Evolutionary conservation across 2,888 invertebrate genomes (phyloP), one percentile per base, ranked within the genome.

Genomic region (Pheosia tremula): DNA sequence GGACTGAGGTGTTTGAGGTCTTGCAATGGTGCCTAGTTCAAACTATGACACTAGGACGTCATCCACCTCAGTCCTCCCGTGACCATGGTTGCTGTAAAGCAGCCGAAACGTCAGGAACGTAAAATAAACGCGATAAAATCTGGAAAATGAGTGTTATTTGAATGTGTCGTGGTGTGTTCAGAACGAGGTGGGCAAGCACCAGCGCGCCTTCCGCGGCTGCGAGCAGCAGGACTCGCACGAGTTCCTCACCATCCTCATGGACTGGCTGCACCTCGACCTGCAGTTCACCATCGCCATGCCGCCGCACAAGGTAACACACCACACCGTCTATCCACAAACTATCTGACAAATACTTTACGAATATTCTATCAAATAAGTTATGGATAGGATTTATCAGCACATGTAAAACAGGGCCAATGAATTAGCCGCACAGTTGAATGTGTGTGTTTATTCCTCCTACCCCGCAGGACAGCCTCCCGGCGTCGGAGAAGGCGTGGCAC

Each of bases 171-270:
- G 11, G 4, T 47, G 8, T 47, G 47, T n/a, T 0, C 75, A 96
- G 97, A 94, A 93, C 75, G 96, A 96, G 59, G 95, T 98, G 57
- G 97, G 97, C 13, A 96, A 96, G 70, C 96, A 97, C 84, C 96
- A 97, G 81, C 94, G 96, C 63, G 95, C 96, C 71, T 97, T 97
- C 86, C 95, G 95, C 60, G 96, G 95, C 84, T 95, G 95, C 78
- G 97, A 97, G 70, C 98, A 98, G 80, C 98, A 98, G 86, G 98
- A 98, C 85, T 97, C 98, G 0, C 98, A 98, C 88, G 98, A 98
- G 89, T 98, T 98, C 86, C 95, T 98, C 62, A 97, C 97, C 59
- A 97, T 97, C 79, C 94, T 98, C 45, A 95, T 98, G 93, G 98
- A 98, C 86, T 97, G 97, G 95, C 94, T 98, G 73, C 98, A 98